phyloP scores from a whole-genome alignment of 1,140 invertebrate genomes.

The Heliothis virescens region DNA sequence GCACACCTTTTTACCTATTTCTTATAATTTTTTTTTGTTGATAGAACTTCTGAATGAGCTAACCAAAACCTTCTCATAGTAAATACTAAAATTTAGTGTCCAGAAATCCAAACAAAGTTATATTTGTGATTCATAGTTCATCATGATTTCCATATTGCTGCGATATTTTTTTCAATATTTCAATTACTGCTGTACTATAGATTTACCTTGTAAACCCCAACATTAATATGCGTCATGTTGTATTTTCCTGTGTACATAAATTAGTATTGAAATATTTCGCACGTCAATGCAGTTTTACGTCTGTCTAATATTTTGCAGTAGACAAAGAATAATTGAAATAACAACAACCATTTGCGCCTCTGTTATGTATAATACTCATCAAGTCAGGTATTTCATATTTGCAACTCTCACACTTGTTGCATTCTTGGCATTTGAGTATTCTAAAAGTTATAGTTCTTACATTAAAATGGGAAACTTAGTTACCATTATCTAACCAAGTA shows the following conservation, averaged over 20 bases:
- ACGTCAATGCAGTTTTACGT: conserved; percentile 24
- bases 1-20: not conserved
- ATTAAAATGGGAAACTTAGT: conserved; percentile 17
- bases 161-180: conserved; percentile 46
- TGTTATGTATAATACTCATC: conserved; percentile 3
- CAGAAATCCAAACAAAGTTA: not conserved
- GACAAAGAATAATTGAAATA: conserved; percentile 14
- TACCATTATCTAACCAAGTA: conserved; percentile 3
- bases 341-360: not conserved
- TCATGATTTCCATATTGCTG: not conserved
- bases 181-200: conserved; percentile 2
- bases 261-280: conserved; percentile 37
- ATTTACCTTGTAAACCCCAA: conserved; percentile 56
- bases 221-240: conserved; percentile 53
- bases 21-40: no score
- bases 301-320: conserved; percentile 33
- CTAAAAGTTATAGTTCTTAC: not conserved
- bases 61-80: not conserved
- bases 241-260: conserved; percentile 52
- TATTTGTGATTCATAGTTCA: conserved; percentile 12
- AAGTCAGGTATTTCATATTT: conserved; percentile 13
- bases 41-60: not conserved
- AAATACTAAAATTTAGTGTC: not conserved
- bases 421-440: conserved; percentile 25
- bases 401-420: conserved; percentile 20